Percentiles rank a stretch among this genome's conserved stretches.
Conservation (phyloP, 2,113 vertebrate genomes). For the Serilophus lunatus region DNA sequence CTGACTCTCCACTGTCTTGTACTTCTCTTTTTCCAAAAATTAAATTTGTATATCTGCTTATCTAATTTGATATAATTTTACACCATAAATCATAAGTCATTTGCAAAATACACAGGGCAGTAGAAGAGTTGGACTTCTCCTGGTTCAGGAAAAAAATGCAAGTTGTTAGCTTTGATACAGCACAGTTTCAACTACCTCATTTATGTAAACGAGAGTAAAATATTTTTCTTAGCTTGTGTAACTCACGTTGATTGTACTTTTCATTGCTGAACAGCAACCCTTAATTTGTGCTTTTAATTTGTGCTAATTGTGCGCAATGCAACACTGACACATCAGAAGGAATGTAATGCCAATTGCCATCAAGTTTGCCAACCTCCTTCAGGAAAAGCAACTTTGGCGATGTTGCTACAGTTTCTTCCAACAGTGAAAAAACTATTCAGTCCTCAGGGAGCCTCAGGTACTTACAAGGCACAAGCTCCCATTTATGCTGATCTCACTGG, state of each 20-base stretch:
- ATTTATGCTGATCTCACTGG: not conserved
- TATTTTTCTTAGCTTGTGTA: not conserved
- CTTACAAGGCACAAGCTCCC: not conserved
- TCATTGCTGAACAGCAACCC: not conserved
- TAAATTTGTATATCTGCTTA: not conserved
- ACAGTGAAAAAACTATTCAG: not conserved
- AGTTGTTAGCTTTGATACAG: not conserved
- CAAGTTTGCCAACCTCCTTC: not conserved
- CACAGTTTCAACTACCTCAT: not conserved
- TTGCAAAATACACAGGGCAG: not conserved
- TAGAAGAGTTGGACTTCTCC: not conserved
- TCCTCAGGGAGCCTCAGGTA: not conserved
- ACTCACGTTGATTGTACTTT: not conserved
- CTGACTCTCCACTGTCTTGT: not conserved
- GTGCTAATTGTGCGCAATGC: not conserved
- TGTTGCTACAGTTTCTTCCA: not conserved
- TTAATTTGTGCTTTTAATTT: not conserved
- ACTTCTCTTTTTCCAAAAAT: not conserved
- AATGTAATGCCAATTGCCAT: not conserved
- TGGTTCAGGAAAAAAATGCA: not conserved
- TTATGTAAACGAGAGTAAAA: not conserved
- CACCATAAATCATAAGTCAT: not conserved
- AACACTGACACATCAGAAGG: not conserved
- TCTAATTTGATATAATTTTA: not conserved
- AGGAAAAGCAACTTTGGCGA: not conserved